Percentiles rank a stretch among this genome's conserved stretches.
Conservation (phyloP, 2,797 vertebrate species). For the Spondyliosoma cantharus region DNA sequence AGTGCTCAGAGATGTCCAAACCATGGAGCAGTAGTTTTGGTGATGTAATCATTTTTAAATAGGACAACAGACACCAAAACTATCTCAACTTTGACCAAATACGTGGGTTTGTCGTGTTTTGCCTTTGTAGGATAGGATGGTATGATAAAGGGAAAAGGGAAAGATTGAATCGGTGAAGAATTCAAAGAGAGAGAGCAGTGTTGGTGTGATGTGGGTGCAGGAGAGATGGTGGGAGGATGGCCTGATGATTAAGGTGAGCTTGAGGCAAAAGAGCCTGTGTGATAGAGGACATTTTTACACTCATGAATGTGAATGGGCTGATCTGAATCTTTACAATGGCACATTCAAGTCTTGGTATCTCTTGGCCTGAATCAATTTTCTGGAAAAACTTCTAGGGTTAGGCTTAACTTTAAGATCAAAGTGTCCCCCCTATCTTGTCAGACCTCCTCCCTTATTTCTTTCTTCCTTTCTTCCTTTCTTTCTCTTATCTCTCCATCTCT, state of each 20-base stretch:
- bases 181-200: slow-evolving; percentile 6
- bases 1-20: not conserved
- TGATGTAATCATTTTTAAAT: not conserved
- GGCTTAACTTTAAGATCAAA: slow-evolving; percentile 40
- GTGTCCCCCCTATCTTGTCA: not conserved
- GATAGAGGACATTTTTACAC: slow-evolving; percentile 3
- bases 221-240: slow-evolving; percentile 34
- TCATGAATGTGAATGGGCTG: slow-evolving; percentile 27
- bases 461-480: not conserved
- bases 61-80: not conserved
- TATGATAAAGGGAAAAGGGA: slow-evolving; percentile 5
- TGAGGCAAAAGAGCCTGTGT: not conserved
- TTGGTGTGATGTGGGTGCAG: slow-evolving; percentile 20
- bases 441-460: slow-evolving; percentile 14
- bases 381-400: not conserved
- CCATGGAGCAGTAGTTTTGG: not conserved
- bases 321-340: slow-evolving; percentile 2
- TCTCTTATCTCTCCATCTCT: slow-evolving; percentile 10
- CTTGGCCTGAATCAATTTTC: slow-evolving; percentile 15
- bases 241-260: slow-evolving; percentile 26
- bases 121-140: not conserved
- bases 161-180: not conserved
- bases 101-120: no score
- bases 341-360: slow-evolving; percentile 4
- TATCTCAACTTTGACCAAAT: not conserved